Conservation (phyloP, 2,113 vertebrate genomes). For the Ardeotis arabs region DNA sequence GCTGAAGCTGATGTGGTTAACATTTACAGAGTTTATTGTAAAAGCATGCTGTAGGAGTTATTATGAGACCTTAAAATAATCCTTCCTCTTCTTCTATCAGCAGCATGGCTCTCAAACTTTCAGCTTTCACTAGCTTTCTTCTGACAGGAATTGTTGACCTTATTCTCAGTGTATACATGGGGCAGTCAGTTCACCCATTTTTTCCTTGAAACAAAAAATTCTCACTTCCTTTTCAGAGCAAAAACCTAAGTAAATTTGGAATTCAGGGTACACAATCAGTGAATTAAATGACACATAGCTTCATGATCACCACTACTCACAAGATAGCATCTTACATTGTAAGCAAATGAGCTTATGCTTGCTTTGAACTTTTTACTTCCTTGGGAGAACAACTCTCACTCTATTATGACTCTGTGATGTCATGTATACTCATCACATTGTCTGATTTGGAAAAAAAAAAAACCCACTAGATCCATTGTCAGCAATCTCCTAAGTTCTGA, state of each 20-base stretch:
- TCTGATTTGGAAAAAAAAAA: background rate
- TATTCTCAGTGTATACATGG: background rate
- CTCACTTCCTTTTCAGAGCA: background rate
- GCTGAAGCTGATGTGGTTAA: background rate
- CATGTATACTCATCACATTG: background rate
- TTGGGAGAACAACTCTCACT: background rate
- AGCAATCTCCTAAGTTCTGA: background rate
- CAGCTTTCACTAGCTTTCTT: background rate
- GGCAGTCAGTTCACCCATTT: background rate
- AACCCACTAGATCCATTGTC: background rate
- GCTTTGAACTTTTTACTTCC: background rate
- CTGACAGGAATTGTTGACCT: background rate
- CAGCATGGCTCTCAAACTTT: background rate
- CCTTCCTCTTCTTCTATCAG: background rate
- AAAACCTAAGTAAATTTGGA: background rate
- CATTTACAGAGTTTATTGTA: background rate
- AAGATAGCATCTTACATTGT: background rate
- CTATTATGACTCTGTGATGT: background rate
- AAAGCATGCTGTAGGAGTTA: background rate
- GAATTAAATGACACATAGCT: background rate
- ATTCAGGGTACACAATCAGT: background rate
- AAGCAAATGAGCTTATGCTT: background rate
- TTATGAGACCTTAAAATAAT: background rate
- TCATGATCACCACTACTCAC: background rate
- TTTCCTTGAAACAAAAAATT: background rate